Base-by-base conservation (phyloP, 2,888 invertebrate genomes). In the Trachelus tabidus region DNA sequence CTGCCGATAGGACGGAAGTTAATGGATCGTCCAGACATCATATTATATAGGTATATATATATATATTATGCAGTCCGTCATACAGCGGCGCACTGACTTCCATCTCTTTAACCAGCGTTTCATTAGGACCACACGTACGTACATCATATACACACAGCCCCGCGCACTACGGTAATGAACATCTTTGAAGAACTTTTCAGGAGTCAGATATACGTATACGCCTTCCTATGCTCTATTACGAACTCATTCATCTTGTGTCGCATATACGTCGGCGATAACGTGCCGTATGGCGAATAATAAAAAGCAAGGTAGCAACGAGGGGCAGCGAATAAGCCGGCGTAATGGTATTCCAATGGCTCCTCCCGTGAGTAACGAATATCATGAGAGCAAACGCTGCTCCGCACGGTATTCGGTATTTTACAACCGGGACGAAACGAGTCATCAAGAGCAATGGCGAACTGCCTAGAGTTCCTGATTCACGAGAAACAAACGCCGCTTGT, bases 1-100 rank as follows among this genome's bases (percentile, higher is more conserved):
- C 71, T 71, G 71, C 71, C 71, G 71, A 71, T 31, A 33, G 71
- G 34, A 31, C 71, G 71, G 71, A 71, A 71, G 71, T 71, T 71
- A 71, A 71, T 71, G 71, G 34, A 23, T 71, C 71, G 71, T 56
- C 56, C 56, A 56, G 56, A 56, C 23, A 23, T 56, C 56, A 56
- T 23, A 56, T 56, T 56, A 56, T 56, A 56, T 56, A 23, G 23
- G 56, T 56, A 56, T 56, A 35, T 35, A 56, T 56, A 56, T 56
- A 35, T 35, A 56, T 56, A 56, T 56, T 23, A 56, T 23, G 56
- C 9, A 23, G 23, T 56, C 23, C 56, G 56, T 56, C 23, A 56
- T 2, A 56, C 9, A 56, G 56, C 56, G 23, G 56, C 23, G 56
- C 56, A 56, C 23, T 23, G 56, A 23, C 56, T 56, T 56, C 9